Percentiles rank a stretch among this genome's conserved stretches.
Evolutionary conservation across 2,113 vertebrate species (phyloP).

Genomic region (Cottus gobio): DNA sequence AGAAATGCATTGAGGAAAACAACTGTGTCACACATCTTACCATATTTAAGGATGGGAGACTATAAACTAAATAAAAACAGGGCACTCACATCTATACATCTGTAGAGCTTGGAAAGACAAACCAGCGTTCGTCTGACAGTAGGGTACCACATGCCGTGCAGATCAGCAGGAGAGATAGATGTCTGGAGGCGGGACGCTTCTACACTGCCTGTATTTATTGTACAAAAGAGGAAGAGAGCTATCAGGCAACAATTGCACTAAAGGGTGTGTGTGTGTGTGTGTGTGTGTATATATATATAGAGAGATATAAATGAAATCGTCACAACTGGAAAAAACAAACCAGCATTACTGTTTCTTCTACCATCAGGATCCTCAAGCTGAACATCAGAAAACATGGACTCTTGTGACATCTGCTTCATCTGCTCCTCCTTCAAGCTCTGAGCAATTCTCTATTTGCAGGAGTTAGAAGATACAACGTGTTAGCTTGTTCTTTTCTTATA

Average conservation of each 20-base stretch:
- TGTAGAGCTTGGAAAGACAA: constrained; percentile 98
- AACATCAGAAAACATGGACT: constrained; percentile 90
- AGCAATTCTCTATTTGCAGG: constrained; percentile 89
- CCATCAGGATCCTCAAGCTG: constrained; percentile 87
- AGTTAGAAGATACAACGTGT: not conserved
- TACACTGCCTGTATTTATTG: constrained; percentile 76
- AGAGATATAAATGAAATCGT: not conserved
- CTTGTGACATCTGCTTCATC: constrained; percentile 84
- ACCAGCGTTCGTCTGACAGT: constrained; percentile 96
- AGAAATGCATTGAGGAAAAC: constrained; percentile 7
- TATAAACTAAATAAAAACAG: not conserved
- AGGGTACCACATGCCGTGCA: constrained; percentile 99
- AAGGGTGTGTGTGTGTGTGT: not conserved
- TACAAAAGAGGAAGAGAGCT: constrained; percentile 14
- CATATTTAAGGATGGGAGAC: not conserved
- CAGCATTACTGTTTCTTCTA: constrained; percentile 84
- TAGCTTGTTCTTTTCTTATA: not conserved
- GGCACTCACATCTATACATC: constrained; percentile 95
- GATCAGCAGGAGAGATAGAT: constrained; percentile 94
- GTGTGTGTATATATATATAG: not conserved
- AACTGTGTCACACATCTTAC: not conserved
- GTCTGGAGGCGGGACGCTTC: constrained; percentile 86
- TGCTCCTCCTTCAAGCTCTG: constrained; percentile 97
- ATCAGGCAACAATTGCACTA: constrained; percentile 29
- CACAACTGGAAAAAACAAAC: constrained; percentile 73